A percentile compares a stretch with the other conserved stretches of the same genome.
Evolutionary conservation across 2,113 vertebrate species (phyloP).

Genomic region (Phrynosoma blainvillii): DNA sequence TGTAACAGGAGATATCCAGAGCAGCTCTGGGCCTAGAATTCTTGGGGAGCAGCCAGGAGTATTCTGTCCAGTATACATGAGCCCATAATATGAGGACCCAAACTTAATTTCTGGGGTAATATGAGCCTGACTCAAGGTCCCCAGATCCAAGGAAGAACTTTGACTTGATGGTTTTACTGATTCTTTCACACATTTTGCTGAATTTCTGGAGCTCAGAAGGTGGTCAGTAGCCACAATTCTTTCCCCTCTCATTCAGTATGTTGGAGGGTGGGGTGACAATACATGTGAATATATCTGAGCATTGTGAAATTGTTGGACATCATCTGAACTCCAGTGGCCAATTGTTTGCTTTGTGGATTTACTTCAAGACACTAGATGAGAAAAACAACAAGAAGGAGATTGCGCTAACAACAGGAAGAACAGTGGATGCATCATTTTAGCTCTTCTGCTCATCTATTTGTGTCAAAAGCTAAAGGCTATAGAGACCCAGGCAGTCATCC

Average conservation of each 20-base stretch:
- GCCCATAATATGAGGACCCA: too few relatives aligned
- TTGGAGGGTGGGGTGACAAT: too few relatives aligned
- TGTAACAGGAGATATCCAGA: too few relatives aligned
- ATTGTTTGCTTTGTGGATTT: too few relatives aligned
- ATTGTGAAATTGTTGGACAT: not conserved
- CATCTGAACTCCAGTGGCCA: not conserved
- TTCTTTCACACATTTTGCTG: not conserved
- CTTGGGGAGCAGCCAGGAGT: too few relatives aligned
- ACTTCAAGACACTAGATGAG: not conserved
- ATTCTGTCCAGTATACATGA: too few relatives aligned
- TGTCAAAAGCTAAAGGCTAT: not conserved
- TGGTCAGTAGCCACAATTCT: too few relatives aligned
- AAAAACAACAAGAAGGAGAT: not conserved
- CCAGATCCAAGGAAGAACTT: not conserved
- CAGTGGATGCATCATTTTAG: not conserved
- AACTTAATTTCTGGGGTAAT: too few relatives aligned
- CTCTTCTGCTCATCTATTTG: rapidly evolving
- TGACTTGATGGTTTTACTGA: not conserved
- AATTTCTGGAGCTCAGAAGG: not conserved
- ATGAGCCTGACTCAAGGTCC: not conserved
- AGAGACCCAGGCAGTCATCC: constrained; percentile 12
- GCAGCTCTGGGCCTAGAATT: too few relatives aligned
- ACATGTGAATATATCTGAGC: not conserved
- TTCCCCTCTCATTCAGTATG: not conserved
- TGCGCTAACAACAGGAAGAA: not conserved